Percentiles rank a stretch among this genome's conserved stretches.
These are phyloP conservation scores for Lordiphosa stackelbergi DNA, from an alignment of 1,140 invertebrate genomes.

Conservation along the genomic window DNA sequence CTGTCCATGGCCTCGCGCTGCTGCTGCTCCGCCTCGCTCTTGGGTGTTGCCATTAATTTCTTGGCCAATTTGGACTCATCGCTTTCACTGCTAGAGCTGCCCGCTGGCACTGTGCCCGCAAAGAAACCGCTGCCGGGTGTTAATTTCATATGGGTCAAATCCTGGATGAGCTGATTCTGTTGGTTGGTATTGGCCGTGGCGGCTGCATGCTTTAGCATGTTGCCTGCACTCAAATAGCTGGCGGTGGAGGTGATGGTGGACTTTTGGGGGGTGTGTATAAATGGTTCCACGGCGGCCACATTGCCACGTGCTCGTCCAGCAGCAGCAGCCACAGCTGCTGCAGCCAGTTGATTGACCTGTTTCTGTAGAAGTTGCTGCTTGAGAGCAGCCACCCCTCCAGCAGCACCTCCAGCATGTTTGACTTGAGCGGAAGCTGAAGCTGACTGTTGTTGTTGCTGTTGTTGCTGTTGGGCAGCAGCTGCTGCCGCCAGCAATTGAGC, in stretches of 20 bases:
- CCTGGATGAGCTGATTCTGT: slow-evolving; percentile 73
- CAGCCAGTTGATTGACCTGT: slow-evolving; percentile 63
- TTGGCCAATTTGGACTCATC: slow-evolving; percentile 75
- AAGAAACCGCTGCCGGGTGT: slow-evolving; percentile 47
- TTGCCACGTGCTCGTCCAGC: slow-evolving; percentile 78
- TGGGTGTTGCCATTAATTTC: slow-evolving; percentile 34
- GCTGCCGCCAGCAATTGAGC: slow-evolving; percentile 33
- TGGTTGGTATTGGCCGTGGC: slow-evolving; percentile 71
- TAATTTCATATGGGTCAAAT: slow-evolving; percentile 66
- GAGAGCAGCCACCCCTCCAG: slow-evolving; percentile 53
- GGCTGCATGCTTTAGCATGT: slow-evolving; percentile 64
- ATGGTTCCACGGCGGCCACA: slow-evolving; percentile 93
- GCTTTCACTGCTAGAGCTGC: slow-evolving; percentile 58
- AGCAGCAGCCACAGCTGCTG: slow-evolving; percentile 57
- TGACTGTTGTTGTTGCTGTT: slow-evolving; percentile 35
- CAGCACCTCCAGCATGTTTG: not conserved
- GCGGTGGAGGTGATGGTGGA: slow-evolving; percentile 66
- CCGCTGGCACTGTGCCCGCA: slow-evolving; percentile 23
- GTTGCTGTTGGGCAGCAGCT: slow-evolving; percentile 34
- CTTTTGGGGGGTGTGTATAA: slow-evolving; percentile 87
- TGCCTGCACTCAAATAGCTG: slow-evolving; percentile 54
- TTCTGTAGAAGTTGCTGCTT: slow-evolving; percentile 72
- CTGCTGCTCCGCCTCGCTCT: slow-evolving; percentile 37
- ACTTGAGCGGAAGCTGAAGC: slow-evolving; percentile 30
- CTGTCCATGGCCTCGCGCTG: slow-evolving; percentile 65